Base-by-base conservation (phyloP, 2,113 vertebrate species). In the Myotis brandtii region DNA sequence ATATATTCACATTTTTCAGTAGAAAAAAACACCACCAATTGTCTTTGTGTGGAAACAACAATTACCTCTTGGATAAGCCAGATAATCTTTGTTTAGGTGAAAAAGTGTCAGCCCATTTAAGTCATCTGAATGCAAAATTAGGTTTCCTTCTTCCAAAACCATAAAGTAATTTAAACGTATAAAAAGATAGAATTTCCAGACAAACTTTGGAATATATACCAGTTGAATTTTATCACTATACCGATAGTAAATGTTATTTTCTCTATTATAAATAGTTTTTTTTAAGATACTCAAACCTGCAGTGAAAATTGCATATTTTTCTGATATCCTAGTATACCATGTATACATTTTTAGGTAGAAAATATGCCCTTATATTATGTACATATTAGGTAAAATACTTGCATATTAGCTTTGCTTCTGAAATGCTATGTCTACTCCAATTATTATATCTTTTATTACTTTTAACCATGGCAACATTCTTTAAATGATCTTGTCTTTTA, bases 1-100 rank as follows among this genome's bases (percentile, higher is more conserved):
- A 70, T 82, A 66, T 82, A 85, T 62, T 84, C 72, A 54, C 87
- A 95, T 84, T 96, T 95, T 94, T 94, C 85, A 93, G 43, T 91
- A 86, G 64, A 48, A 96, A 89, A 89, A 92, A 89, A 69, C 21
- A 81, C 21, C 17, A 52, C 90, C 81, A 97, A 80, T 94, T 91
- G 6, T 87, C 46, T 95, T 32, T 93, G 27, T 79, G 62, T 83
- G 25, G 30, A 84, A 59, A 92, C 32, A 76, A 40, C 64, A 83
- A 52, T 54, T 88, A 16, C 62, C 14, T 66, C 30, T 86, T 91
- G 32, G 13, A 9, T 92, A 17, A 94, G 30, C 20, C 48, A 94
- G n/a, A 50, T 34, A 73, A 81, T 89, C 37, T 96, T 93, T 91
- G 64, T 79, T 93, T 88, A 67, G 64, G n/a, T 81, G 54, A 76